Base-by-base conservation (phyloP, 30 jellyfish, hydroid and myxozoan genomes). In the Cassiopea xamachana region DNA sequence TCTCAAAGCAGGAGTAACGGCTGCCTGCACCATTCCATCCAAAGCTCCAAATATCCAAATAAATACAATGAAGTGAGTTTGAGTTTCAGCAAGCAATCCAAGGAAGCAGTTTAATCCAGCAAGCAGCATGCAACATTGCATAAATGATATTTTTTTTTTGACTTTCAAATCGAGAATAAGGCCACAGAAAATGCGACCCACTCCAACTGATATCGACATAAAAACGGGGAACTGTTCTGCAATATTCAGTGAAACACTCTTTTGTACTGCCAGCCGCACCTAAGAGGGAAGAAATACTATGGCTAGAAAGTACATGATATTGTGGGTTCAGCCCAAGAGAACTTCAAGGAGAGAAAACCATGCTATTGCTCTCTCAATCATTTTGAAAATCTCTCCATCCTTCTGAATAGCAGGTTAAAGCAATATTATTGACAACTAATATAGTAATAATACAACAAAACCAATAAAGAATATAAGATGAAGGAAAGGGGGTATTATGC, bases 211-310 rank as follows among this genome's bases (percentile, higher is more conserved):
- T 43, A 82, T 75, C 15, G 92, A 88, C 49, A 78, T 79, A 43
- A 62, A 89, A 39, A 82, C 85, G 17, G 96, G 96, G 64, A 89
- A 82, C 62, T 50, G 89, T 49, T 74, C 62, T 13, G 96, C 90
- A 19, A 49, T 73, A 17, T 60, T 62, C 69, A 18, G 45, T 7
- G 87, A 47, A 9, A 89, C 90, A 6, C 96, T 92, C 7, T 73
- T 76, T 39, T 89, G 89, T 14, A 89, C 49, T 6, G 92, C 96
- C 59, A 89, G 46, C 59, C 84, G 96, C 44, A 89, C 92, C 96
- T 89, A 64, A 68, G 27, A 47, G 27, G n/a, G 48, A 45, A 12
- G 67, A 69, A 44, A 14, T 1, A 49, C 8, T 1, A 46, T 6
- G 77, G 60, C 2, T 2, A 81, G 1, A 17, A 81, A 1, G 19